Percentiles rank a stretch among this genome's conserved stretches.
Evolutionary conservation across 2,113 vertebrate genomes (phyloP).

Genomic region (Myanophis thanlyinensis): DNA sequence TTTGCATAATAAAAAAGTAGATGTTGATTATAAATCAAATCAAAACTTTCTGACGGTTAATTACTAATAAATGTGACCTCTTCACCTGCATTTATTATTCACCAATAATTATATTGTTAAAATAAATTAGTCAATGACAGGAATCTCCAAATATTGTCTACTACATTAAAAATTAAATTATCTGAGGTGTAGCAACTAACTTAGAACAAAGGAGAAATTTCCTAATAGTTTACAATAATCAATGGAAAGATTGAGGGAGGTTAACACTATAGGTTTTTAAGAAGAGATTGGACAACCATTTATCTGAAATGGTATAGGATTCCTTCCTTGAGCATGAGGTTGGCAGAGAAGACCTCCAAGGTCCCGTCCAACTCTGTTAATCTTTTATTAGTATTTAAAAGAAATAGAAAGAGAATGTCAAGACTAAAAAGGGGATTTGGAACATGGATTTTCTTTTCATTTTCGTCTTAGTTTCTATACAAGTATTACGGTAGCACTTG

Average conservation of each 20-base stretch:
- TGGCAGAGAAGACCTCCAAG: background rate
- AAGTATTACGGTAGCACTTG: too few species aligned
- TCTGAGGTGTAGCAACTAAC: constrained; percentile 60
- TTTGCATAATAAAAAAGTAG: constrained; percentile 52
- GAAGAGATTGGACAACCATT: background rate
- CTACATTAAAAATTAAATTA: constrained; percentile 63
- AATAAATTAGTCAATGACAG: constrained; percentile 74
- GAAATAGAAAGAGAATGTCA: background rate
- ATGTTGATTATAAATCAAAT: constrained; percentile 42
- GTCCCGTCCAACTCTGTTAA: too few species aligned
- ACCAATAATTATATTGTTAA: constrained; percentile 76
- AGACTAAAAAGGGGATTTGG: too few species aligned
- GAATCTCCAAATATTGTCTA: constrained; percentile 69
- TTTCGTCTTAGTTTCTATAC: too few species aligned
- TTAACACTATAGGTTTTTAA: too few species aligned
- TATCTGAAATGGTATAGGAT: background rate
- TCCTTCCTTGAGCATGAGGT: background rate
- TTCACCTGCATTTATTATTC: constrained; percentile 71
- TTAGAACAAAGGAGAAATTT: background rate
- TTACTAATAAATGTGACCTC: constrained; percentile 70
- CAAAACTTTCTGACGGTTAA: constrained; percentile 63
- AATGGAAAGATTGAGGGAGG: background rate
- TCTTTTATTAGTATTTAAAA: constrained; percentile 42
- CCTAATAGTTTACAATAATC: background rate
- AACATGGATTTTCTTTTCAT: too few species aligned